Evolutionary conservation across 1,140 invertebrate species (phyloP).

Genomic region (Dryas iulia): DNA sequence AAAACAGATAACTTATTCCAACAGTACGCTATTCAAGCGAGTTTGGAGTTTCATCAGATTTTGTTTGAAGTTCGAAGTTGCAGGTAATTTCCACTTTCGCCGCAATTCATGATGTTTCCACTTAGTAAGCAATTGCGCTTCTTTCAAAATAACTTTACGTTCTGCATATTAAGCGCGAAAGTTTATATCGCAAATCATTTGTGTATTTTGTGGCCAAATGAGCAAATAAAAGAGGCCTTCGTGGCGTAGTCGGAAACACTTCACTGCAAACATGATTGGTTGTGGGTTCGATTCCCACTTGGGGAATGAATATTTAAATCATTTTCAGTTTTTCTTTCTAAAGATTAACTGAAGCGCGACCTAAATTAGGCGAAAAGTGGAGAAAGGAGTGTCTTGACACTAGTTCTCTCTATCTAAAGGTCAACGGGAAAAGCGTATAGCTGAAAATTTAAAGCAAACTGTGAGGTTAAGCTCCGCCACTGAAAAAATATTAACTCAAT

Average conservation of each 20-base stretch:
- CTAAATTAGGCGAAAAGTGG: too few relatives aligned
- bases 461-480: too few relatives aligned
- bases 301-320: too few relatives aligned
- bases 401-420: not conserved
- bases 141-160: constrained; percentile 13
- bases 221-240: not conserved
- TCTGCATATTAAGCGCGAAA: not conserved
- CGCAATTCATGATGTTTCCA: constrained; percentile 18
- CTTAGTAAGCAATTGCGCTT: constrained; percentile 17
- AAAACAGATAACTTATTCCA: constrained; percentile 17
- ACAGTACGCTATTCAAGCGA: constrained; percentile 14
- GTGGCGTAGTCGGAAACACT: too few relatives aligned
- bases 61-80: constrained; percentile 13
- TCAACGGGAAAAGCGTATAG: not conserved
- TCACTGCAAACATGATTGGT: too few relatives aligned
- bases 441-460: too few relatives aligned
- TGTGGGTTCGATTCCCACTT: too few relatives aligned
- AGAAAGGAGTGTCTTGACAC: not conserved
- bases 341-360: too few relatives aligned
- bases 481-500: too few relatives aligned
- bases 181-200: not conserved
- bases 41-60: constrained; percentile 15
- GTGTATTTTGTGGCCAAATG: not conserved
- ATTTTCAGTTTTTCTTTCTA: too few relatives aligned
- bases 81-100: constrained; percentile 13